Evolutionary conservation across 2,888 invertebrate genomes (phyloP), one percentile per base, ranked within the genome.

Genomic region (Notocelia uddmanniana): DNA sequence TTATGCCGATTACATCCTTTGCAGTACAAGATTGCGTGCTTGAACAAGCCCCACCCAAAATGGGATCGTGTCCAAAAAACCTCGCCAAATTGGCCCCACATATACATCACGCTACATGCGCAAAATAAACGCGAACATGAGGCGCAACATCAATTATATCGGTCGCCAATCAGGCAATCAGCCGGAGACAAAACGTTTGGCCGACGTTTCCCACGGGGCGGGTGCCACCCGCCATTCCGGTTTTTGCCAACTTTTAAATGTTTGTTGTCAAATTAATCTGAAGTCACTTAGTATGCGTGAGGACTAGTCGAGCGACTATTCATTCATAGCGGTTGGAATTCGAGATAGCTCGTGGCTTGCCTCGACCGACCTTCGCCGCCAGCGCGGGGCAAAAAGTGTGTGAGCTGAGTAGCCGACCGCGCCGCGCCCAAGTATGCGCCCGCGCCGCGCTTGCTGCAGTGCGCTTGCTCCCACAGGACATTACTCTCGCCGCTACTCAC

Each of bases 261-360:
- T 92, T 92, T 93, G 92, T 93, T 92, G 92, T 92, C 92, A 93
- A 93, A 92, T 93, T 92, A 91, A 92, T 92, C 91, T 90, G 86
- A 87, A 89, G 88, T 88, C 81, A 85, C 87, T 91, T 88, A 90
- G 89, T 89, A 90, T 92, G 90, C 89, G 87, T 81, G 81, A 81
- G 83, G 85, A 92, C 92, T 89, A 86, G 93, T 93, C 86, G 83
- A 81, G 85, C 88, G 81, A 89, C 92, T 92, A 92, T 93, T 93
- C 93, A 93, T 93, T 93, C 92, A 93, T 93, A 91, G 90, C 86
- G 85, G 85, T 84, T 83, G 92, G 92, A 92, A 92, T 92, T 91
- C 90, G 92, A 93, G 92, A 89, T 85, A 84, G 86, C 89, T 88
- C 88, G 91, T 90, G 89, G 89, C 85, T 88, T 82, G 89, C 85